Evolutionary conservation across 2,888 invertebrate genomes (phyloP), one percentile per base, ranked within the genome.

Genomic region (Drosophila picticornis): DNA sequence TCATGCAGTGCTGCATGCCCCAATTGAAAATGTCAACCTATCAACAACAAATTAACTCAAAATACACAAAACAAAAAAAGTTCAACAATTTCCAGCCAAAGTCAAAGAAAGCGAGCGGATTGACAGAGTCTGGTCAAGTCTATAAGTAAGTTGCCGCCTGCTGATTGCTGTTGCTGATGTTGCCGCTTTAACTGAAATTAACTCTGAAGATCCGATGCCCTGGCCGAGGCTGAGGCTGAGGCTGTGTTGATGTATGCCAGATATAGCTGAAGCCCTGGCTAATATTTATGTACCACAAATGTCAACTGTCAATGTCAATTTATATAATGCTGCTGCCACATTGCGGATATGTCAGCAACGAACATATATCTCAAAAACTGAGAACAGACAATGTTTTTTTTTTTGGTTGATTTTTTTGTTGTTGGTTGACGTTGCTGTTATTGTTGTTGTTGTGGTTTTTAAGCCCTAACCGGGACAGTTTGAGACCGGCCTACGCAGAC

Each of bases 271-370:
- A 64, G 79, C 84, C 67, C 81, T 89, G 84, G 90, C 90, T 89
- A 89, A 84, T 88, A 89, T 89, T 89, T 85, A 89, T 85, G 84
- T 85, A 85, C 90, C 84, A 89, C 84, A 85, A 89, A 85, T 89
- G 84, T 89, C 90, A 86, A 89, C 89, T 86, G 85, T 86, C 85
- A 85, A 85, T 85, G 89, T 83, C 89, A 86, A 86, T 89, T 89
- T 89, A 89, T 88, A 89, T 84, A 81, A 84, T 84, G 84, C 79
- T 89, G 86, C 90, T 88, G 86, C 90, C 90, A 89, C 86, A 89
- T 89, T 86, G 88, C 86, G 90, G 90, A 86, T 86, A 86, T 89
- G 90, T 89, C 90, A 89, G 90, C 86, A 79, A 68, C 77, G 81
- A 89, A 84, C 84, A 88, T 86, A 88, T 84, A 84, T 81, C 84